Base-by-base conservation (phyloP, 2,888 invertebrate species). In the Pammene aurita region DNA sequence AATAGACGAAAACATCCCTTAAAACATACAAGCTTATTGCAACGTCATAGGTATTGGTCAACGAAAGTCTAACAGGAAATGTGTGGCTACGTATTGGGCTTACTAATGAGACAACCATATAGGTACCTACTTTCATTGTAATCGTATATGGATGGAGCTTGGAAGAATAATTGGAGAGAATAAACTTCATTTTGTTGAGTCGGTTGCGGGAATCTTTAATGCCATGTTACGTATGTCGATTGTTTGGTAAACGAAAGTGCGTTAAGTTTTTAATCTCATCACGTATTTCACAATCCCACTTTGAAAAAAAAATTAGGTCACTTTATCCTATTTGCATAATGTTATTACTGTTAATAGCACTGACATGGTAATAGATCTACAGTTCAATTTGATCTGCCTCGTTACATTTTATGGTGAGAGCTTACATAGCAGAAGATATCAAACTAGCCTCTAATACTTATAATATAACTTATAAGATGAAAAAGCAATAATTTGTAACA, bases 161-260 rank as follows among this genome's bases (percentile, higher is more conserved):
- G n/a, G n/a, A n/a, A n/a, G n/a, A n/a, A n/a, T n/a, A n/a, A n/a
- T n/a, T n/a, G n/a, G 14, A 60, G 60, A 35, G n/a, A 52, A 34
- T 38, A 7, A 46, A 46, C 9, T n/a, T 13, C 58, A 14, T 18
- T 46, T 46, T 48, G 60, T 6, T 0, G 9, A 9, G 16, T 56
- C 41, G 16, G 18, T 41, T 41, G 56, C 16, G 16, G 41, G 56
- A 56, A 56, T 56, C 16, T 56, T 56, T 18, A 56, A 41, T 56
- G 18, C 41, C 41, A 41, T 41, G 46, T 38, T 46, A 60, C 54
- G 60, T 61, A 54, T 18, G 44, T 55, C 54, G 54, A 50, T 38
- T 56, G 56, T 67, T 67, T n/a, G 26, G 62, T 35, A 67, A 67
- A 63, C 14, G 41, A 41, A 50, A 62, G 62, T 63, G 67, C 48